phyloP scores from a whole-genome alignment of 1,140 invertebrate species.

The Ridgeia piscesae region DNA sequence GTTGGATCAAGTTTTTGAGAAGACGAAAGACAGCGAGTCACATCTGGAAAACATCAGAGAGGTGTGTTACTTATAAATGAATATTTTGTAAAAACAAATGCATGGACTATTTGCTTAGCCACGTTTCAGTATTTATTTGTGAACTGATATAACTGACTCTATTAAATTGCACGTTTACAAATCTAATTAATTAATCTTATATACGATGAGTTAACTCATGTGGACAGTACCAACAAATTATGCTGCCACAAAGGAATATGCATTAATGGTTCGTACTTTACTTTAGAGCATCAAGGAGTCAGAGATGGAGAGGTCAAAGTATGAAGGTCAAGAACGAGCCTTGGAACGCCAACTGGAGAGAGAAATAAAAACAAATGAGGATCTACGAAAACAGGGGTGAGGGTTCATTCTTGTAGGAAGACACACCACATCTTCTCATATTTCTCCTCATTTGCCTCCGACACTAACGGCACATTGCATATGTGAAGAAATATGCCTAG shows the following conservation, averaged over 20 bases:
- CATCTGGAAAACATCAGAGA: constrained; percentile 44
- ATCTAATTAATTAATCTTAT: background rate
- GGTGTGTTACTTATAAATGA: constrained; percentile 30
- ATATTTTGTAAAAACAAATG: background rate
- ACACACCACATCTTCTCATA: background rate
- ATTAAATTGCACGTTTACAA: background rate
- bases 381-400: background rate
- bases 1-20: constrained; percentile 44
- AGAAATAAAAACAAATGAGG: constrained; percentile 37
- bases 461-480: background rate
- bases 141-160: background rate
- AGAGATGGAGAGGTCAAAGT: constrained; percentile 45
- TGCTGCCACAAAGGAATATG: background rate
- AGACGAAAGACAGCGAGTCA: constrained; percentile 44
- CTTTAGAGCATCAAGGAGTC: constrained; percentile 44
- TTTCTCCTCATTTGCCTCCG: background rate
- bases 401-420: background rate
- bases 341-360: constrained; percentile 39
- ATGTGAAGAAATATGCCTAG: background rate
- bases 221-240: background rate
- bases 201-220: background rate
- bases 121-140: too few species aligned
- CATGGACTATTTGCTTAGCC: too few species aligned
- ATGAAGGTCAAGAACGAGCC: constrained; percentile 46
- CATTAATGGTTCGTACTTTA: background rate